Evolutionary conservation across 2,888 invertebrate species (phyloP).

Genomic region (Diaprepes abbreviatus): DNA sequence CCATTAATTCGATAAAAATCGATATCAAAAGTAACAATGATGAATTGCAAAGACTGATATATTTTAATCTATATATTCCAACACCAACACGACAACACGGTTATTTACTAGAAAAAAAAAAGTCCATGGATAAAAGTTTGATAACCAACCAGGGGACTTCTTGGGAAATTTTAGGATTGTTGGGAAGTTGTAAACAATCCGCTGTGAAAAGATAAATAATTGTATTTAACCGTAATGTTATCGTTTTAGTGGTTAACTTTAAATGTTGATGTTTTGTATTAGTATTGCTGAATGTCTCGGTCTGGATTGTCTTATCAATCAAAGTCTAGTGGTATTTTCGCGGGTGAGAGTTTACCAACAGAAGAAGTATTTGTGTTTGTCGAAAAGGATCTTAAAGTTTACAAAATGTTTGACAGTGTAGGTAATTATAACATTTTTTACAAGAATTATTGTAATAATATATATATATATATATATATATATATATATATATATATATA

Average conservation of each 20-base stretch:
- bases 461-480: too few relatives aligned
- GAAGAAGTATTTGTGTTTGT: not conserved
- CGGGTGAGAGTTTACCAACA: not conserved
- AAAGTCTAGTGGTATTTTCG: not conserved
- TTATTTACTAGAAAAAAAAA: slow-evolving; percentile 9
- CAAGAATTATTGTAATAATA: not conserved
- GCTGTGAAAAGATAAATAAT: too few relatives aligned
- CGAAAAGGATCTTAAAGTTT: not conserved
- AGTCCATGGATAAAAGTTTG: not conserved
- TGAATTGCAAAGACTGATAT: slow-evolving; percentile 29
- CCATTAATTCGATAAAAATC: slow-evolving; percentile 22
- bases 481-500: too few relatives aligned
- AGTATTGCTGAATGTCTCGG: not conserved
- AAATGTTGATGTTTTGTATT: not conserved
- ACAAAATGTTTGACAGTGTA: slow-evolving; percentile 31
- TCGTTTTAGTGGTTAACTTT: not conserved
- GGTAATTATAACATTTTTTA: slow-evolving; percentile 13
- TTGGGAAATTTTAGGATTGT: not conserved
- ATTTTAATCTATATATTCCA: not conserved
- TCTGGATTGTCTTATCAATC: not conserved
- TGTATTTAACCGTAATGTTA: not conserved
- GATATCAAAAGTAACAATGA: slow-evolving; percentile 27
- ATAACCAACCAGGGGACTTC: not conserved
- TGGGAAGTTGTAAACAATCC: slow-evolving; percentile 4
- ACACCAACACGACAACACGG: not conserved